A percentile compares a stretch with the other conserved stretches of the same genome.
phyloP scores from a whole-genome alignment of 2,888 invertebrate species.

The Coelinius sp. region DNA sequence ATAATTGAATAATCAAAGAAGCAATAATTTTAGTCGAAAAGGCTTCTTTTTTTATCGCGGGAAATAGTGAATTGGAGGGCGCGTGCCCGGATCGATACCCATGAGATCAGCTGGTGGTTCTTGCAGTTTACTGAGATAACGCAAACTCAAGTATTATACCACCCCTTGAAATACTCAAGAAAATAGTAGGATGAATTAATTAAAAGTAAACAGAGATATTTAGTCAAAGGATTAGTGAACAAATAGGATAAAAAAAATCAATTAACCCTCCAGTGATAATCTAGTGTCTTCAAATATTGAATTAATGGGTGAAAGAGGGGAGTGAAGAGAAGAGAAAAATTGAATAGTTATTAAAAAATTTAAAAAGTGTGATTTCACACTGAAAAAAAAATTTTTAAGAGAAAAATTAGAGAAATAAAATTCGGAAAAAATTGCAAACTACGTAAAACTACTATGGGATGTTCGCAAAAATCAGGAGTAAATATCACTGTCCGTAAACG shows the following conservation, averaged over 20 bases:
- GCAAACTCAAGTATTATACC: not conserved
- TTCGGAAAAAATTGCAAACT: not conserved
- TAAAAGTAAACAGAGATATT: not conserved
- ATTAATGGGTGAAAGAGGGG: not conserved
- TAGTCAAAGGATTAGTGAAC: not conserved
- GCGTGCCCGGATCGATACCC: slow-evolving; percentile 57
- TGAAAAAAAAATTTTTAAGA: not conserved
- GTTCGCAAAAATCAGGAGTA: not conserved
- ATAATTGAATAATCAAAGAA: too few species aligned
- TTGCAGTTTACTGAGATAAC: not conserved
- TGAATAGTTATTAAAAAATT: not conserved
- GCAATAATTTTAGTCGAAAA: not conserved
- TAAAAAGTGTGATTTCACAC: too few species aligned
- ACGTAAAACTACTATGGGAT: not conserved
- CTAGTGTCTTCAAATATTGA: not conserved
- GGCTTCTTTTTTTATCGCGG: slow-evolving; percentile 8
- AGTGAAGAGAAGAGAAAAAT: not conserved
- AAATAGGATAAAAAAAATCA: not conserved
- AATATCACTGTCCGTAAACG: slow-evolving; percentile 4
- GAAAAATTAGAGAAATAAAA: not conserved
- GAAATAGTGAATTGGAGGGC: slow-evolving; percentile 35
- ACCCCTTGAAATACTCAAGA: not conserved
- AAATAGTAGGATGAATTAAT: not conserved
- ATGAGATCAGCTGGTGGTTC: slow-evolving; percentile 30
- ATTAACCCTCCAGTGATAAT: not conserved